These are phyloP conservation scores for Drosophila eugracilis DNA, from an alignment of 1,140 invertebrate species.

Conservation along the genomic window DNA sequence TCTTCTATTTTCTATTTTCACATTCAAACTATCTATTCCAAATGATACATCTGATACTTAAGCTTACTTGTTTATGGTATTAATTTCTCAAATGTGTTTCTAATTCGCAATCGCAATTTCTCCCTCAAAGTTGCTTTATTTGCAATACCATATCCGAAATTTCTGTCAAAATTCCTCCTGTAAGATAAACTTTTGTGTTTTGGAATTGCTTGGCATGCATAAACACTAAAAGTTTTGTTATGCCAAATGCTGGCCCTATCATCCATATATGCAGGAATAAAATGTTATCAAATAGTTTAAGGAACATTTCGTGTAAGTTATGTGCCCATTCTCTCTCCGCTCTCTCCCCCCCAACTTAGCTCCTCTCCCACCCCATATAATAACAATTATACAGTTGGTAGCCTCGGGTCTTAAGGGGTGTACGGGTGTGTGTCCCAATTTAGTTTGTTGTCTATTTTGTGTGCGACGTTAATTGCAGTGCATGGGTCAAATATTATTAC, in stretches of 20 bases:
- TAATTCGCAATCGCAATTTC: conserved; percentile 6
- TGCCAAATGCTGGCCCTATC: conserved; percentile 23
- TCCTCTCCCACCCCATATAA: conserved; percentile 17
- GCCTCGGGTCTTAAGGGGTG: conserved; percentile 1
- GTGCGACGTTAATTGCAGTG: conserved; percentile 75
- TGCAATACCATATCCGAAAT: conserved; percentile 16
- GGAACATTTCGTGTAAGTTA: conserved; percentile 51
- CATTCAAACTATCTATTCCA: background rate
- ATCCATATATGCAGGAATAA: conserved; percentile 30
- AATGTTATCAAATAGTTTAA: conserved; percentile 56
- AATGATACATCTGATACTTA: background rate
- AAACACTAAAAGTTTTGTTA: conserved; percentile 37
- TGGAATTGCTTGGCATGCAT: conserved; percentile 33
- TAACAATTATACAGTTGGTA: conserved; percentile 66
- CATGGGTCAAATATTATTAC: conserved; percentile 77
- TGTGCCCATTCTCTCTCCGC: conserved; percentile 3
- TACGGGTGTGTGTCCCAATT: conserved; percentile 53
- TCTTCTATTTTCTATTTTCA: too few relatives aligned
- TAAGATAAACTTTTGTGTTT: conserved; percentile 24
- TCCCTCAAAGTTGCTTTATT: conserved; percentile 18
- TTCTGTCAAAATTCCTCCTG: conserved; percentile 19
- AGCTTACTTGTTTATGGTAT: background rate
- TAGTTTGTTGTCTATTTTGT: conserved; percentile 70
- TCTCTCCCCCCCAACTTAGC: background rate
- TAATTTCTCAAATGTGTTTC: conserved; percentile 10